Evolutionary conservation across 2,113 vertebrate species (phyloP).

Genomic region (Xerus inauris): DNA sequence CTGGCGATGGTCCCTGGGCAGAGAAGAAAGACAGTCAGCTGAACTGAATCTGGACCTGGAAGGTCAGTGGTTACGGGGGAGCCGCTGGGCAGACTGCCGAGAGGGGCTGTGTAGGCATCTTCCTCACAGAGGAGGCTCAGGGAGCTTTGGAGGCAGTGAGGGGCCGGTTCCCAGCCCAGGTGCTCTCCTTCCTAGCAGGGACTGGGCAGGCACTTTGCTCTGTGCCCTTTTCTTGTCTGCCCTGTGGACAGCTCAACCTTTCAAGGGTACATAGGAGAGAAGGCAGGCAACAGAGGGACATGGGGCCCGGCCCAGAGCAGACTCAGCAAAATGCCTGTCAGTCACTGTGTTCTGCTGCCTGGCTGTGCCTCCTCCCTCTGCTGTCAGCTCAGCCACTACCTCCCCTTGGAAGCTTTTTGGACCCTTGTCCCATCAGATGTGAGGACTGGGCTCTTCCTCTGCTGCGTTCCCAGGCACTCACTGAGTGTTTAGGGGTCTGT

Average conservation of each 20-base stretch:
- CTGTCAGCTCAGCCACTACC: not conserved
- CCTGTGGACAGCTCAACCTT: not conserved
- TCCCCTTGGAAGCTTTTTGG: not conserved
- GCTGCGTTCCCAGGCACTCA: not conserved
- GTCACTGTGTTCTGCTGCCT: not conserved
- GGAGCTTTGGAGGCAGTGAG: not conserved
- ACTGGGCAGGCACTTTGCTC: not conserved
- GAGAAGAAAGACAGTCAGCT: not conserved
- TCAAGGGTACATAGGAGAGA: not conserved
- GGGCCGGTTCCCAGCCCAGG: not conserved
- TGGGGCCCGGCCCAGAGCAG: not conserved
- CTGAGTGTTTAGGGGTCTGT: not conserved
- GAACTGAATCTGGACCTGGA: not conserved
- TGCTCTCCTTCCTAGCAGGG: not conserved
- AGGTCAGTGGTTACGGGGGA: not conserved
- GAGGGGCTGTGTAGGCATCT: not conserved
- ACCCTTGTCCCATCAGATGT: not conserved
- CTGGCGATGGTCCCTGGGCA: constrained; percentile 55
- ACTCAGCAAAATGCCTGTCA: not conserved
- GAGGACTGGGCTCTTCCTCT: not conserved
- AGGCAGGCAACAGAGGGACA: not conserved
- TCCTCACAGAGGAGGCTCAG: not conserved
- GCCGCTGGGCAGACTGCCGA: not conserved
- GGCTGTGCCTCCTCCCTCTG: not conserved
- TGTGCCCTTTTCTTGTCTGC: not conserved